Percentiles rank a stretch among this genome's conserved stretches.
Conservation (phyloP, 2,888 invertebrate species). For the Caenorhabditis parvicauda region DNA sequence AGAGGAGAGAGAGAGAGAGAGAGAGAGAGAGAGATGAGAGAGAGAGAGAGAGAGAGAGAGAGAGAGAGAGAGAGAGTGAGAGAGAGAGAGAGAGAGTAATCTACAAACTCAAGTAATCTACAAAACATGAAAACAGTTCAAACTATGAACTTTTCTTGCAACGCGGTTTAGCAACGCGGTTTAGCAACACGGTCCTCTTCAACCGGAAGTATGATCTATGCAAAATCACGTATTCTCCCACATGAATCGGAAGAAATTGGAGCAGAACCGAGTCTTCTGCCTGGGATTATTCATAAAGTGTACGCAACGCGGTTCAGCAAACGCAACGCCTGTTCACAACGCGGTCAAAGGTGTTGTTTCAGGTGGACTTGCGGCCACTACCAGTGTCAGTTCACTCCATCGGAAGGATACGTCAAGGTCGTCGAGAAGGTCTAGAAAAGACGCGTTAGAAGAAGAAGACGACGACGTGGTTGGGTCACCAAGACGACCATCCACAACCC, state of each 20-base stretch:
- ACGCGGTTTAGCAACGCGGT: too few species aligned
- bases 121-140: constrained; percentile 12
- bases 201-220: too few species aligned
- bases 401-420: constrained; percentile 8
- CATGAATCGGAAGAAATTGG: too few species aligned
- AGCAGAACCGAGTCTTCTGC: too few species aligned
- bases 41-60: constrained; percentile 4
- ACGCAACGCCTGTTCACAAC: too few species aligned
- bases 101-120: constrained; percentile 12
- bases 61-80: not conserved
- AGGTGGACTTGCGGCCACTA: constrained; percentile 21
- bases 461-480: constrained; percentile 6
- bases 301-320: too few species aligned
- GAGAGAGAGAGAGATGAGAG: constrained; percentile 6
- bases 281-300: too few species aligned
- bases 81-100: constrained; percentile 7
- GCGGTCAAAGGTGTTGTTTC: too few species aligned
- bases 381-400: constrained; percentile 9
- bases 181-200: too few species aligned
- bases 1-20: not conserved
- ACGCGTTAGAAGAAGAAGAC: constrained; percentile 10
- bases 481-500: constrained; percentile 11
- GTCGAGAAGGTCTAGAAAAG: constrained; percentile 5
- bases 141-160: too few species aligned
- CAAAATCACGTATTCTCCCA: too few species aligned